A percentile compares a stretch with the other conserved stretches of the same genome.
Conservation (phyloP, 2,888 invertebrate species). For the Margaritifera margaritifera region DNA sequence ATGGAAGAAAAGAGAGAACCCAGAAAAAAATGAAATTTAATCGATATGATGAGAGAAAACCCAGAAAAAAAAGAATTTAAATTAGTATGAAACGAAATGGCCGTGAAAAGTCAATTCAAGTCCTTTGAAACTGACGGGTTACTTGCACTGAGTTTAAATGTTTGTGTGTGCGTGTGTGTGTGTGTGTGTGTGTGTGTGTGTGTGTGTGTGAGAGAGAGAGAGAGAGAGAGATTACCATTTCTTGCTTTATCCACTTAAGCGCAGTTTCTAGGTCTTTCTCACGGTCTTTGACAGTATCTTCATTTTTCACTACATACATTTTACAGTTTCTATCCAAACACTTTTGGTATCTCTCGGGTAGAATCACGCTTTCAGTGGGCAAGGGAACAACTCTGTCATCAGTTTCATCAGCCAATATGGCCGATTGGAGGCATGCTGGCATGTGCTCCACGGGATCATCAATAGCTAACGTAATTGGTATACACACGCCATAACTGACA, state of each 20-base stretch:
- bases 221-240: conserved; percentile 48
- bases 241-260: conserved; percentile 62
- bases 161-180: too few relatives aligned
- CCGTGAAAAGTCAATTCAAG: too few relatives aligned
- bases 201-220: conserved; percentile 7
- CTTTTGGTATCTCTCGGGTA: neutral
- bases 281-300: conserved; percentile 30
- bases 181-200: neutral
- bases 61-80: too few relatives aligned
- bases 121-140: too few relatives aligned
- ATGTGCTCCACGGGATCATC: conserved; percentile 30
- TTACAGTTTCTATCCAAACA: conserved; percentile 1
- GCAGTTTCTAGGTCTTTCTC: conserved; percentile 56
- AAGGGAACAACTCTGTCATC: conserved; percentile 1
- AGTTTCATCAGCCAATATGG: conserved; percentile 18
- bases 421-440: conserved; percentile 37
- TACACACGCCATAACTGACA: conserved; percentile 41
- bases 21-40: neutral
- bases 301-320: conserved; percentile 1
- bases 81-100: too few relatives aligned
- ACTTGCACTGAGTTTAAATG: too few relatives aligned
- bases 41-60: neutral
- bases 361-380: neutral
- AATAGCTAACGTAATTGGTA: conserved; percentile 34
- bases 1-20: neutral